Percentiles rank a stretch among this genome's conserved stretches.
Conservation (phyloP, 2,113 vertebrate genomes). For the Crotalus viridis region DNA sequence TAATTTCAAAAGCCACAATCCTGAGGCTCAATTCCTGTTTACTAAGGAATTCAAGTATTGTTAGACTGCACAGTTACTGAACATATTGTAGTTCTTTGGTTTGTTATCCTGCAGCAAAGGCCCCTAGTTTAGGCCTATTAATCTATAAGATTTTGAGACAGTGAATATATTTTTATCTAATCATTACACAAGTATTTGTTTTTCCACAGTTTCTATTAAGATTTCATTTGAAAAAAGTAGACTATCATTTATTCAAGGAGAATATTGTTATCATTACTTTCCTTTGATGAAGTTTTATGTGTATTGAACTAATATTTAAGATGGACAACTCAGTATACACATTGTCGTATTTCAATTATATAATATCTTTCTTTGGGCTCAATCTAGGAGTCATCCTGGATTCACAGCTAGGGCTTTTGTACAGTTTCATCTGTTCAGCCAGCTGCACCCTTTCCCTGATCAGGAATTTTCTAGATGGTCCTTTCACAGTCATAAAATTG, state of each 20-base stretch:
- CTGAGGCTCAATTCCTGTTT: slow-evolving; percentile 76
- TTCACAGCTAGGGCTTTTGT: not conserved
- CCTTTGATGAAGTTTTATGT: not conserved
- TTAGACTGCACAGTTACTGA: slow-evolving; percentile 65
- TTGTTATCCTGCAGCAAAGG: slow-evolving; percentile 39
- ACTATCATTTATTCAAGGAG: not conserved
- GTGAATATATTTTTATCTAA: slow-evolving; percentile 15
- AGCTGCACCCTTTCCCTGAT: not conserved
- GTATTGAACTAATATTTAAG: not conserved
- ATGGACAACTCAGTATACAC: not conserved
- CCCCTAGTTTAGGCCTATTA: slow-evolving; percentile 51
- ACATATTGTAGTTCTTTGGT: slow-evolving; percentile 48
- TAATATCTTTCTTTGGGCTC: not conserved
- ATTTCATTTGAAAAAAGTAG: not conserved
- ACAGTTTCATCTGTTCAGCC: not conserved
- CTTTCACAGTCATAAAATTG: not conserved
- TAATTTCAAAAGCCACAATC: slow-evolving; percentile 83
- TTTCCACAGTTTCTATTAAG: slow-evolving; percentile 15
- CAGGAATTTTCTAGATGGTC: not conserved
- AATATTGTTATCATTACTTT: not conserved
- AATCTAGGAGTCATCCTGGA: not conserved
- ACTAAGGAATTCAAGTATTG: slow-evolving; percentile 73
- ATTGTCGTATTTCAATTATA: not conserved
- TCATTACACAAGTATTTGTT: slow-evolving; percentile 6
- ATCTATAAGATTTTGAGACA: slow-evolving; percentile 40